These are phyloP conservation scores for Lepidocyrtinus sp. DNA, from an alignment of 2,888 invertebrate genomes.

Conservation along the genomic window DNA sequence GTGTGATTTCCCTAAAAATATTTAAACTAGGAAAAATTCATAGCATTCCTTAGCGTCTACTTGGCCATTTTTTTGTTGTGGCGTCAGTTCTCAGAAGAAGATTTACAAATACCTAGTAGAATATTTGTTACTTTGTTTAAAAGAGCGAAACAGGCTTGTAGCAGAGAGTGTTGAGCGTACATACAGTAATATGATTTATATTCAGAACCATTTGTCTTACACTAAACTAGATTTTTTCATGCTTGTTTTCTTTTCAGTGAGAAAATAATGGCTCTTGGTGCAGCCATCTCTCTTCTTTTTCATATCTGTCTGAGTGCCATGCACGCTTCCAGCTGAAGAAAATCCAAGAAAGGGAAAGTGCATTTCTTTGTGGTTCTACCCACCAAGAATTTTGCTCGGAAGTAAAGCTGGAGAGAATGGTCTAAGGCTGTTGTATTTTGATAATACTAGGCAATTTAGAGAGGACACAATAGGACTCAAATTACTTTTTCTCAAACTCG, in stretches of 20 bases:
- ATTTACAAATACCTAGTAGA: no score
- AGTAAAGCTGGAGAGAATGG: background rate
- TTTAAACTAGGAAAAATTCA: background rate
- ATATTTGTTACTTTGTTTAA: background rate
- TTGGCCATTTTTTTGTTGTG: background rate
- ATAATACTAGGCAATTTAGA: background rate
- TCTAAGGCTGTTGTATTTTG: background rate
- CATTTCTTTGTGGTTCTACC: constrained; percentile 2
- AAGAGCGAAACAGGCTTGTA: background rate
- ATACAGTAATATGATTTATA: constrained; percentile 50
- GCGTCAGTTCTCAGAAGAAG: no score
- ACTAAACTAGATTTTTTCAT: constrained; percentile 47
- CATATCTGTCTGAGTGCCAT: constrained; percentile 13
- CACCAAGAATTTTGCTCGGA: no score
- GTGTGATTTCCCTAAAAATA: background rate
- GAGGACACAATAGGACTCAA: background rate
- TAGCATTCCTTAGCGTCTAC: no score
- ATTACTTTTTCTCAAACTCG: background rate
- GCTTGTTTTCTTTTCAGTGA: constrained; percentile 10
- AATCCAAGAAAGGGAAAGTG: constrained; percentile 1
- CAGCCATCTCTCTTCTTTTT: constrained; percentile 27
- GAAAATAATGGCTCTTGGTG: constrained; percentile 34
- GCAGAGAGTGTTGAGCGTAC: constrained; percentile 14
- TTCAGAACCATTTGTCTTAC: constrained; percentile 50
- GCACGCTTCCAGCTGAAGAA: constrained; percentile 11